Evolutionary conservation across 2,113 vertebrate species (phyloP), one percentile per base, ranked within the genome.

Genomic region (Grammomys surdaster): DNA sequence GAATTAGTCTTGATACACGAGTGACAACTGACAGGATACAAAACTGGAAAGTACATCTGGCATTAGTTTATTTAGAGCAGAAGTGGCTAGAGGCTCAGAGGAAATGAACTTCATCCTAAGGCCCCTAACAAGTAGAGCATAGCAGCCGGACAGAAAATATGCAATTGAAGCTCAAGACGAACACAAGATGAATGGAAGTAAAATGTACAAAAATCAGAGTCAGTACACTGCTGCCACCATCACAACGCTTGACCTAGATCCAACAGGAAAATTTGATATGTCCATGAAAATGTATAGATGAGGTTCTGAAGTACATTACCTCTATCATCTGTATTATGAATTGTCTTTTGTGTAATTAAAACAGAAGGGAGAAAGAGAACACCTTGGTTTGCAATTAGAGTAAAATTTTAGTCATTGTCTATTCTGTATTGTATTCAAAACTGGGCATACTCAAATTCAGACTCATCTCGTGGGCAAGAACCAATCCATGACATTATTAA

Each of bases 381-480:
- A 20, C n/a, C 7, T 75, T 80, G 33, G n/a, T 43, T 78, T 58
- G 40, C 13, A 24, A 1, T 82, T 75, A 90, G 51, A 96, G 26
- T 24, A 86, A 76, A 97, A 87, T 33, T 36, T 78, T 65, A 65
- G 73, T n/a, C 65, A 58, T 3, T 80, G 9, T 40, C 69, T 63
- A 28, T 80, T 89, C 86, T 56, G 12, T 78, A 22, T 5, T 56
- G 81, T 67, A 65, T 60, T 94, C 73, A 93, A 92, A 90, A 94
- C 86, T 56, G 90, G 70, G 93, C 63, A 76, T 69, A 91, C 13
- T 36, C 31, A 69, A 17, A 36, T 69, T 16, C 31, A 69, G 67
- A 69, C 31, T 33, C 31, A 36, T 36, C 65, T 14, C 12, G 16
- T 36, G 31, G 14, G 31, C 31, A 69, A 69, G 31, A 69, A 69